These are phyloP conservation scores for Stictonetta naevosa DNA, from an alignment of 2,113 vertebrate species.

Conservation along the genomic window DNA sequence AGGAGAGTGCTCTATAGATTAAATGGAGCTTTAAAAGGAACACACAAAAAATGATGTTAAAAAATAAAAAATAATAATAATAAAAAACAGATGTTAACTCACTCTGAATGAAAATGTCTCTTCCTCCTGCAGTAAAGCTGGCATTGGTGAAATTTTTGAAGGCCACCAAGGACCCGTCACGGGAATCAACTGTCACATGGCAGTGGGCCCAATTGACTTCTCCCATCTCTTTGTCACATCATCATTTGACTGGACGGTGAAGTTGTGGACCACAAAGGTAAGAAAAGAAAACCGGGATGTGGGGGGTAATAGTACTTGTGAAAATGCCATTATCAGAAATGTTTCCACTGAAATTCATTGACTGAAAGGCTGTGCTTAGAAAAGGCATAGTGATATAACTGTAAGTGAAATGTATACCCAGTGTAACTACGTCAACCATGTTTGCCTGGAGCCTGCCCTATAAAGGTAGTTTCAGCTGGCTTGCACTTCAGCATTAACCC, in stretches of 20 bases:
- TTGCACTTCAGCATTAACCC: not conserved
- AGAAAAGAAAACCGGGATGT: not conserved
- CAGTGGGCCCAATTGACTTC: constrained; percentile 93
- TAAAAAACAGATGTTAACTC: not conserved
- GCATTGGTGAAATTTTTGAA: constrained; percentile 97
- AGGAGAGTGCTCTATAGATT: not conserved
- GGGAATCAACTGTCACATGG: constrained; percentile 95
- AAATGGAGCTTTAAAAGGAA: not conserved
- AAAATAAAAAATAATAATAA: not conserved
- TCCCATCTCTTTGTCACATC: constrained; percentile 97
- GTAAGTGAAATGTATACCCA: not conserved
- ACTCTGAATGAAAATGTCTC: not conserved
- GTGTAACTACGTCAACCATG: not conserved
- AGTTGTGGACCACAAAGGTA: constrained; percentile 99
- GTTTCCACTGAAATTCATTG: not conserved
- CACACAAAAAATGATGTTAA: not conserved
- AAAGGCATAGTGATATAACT: not conserved
- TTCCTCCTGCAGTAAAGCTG: constrained; percentile 88
- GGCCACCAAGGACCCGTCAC: constrained; percentile 97
- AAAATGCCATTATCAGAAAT: not conserved
- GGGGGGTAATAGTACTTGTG: not conserved
- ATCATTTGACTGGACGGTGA: constrained; percentile 98
- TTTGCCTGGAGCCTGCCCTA: not conserved
- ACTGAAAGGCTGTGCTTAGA: not conserved
- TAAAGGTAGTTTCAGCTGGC: not conserved